Evolutionary conservation across 2,888 invertebrate genomes (phyloP), one percentile per base, ranked within the genome.

Genomic region (Azorinus chamasolen): DNA sequence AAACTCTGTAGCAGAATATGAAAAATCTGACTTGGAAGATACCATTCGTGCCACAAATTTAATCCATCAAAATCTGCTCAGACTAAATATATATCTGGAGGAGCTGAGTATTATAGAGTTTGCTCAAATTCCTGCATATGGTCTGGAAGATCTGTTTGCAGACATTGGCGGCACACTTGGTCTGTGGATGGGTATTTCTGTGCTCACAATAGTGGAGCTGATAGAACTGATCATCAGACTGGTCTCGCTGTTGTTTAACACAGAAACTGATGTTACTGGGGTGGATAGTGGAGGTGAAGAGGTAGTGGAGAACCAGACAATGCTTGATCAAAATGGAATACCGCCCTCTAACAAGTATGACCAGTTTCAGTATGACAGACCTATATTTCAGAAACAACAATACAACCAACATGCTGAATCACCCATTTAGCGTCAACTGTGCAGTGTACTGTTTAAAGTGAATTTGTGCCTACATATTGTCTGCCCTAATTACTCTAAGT

Each of bases 121-220:
- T 59, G 83, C 77, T 32, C 89, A 91, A 76, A 87, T 87, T 76
- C 87, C 89, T 5, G 88, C 87, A 14, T 91, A 90, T 72, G 89
- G 87, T 1, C 74, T 91, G 25, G 88, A 86, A 0, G 89, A 91
- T 69, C 83, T 91, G 51, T 88, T 90, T 65, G 88, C 90, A 0
- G 91, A 91, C 64, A 90, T 91, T 39, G 91, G 91, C 5, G 91
- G 91, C 0, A 90, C 91, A 1, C 76, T 91, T 27, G 91, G 91
- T 6, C 81, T 91, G 25, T 91, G 91, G 91, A 90, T 90, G 88
- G 91, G 91, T 6, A 88, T 90, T 51, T 90, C 90, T 32, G 89
- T 91, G 37, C 70, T 91, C 43, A 91, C 91, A 8, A 87, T 90
- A 39, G 89, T 89, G 89, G 91, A 91, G 73, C 72, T 91, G 16